phyloP scores from a whole-genome alignment of 1,140 invertebrate genomes.

The Agraylea sexmaculata region DNA sequence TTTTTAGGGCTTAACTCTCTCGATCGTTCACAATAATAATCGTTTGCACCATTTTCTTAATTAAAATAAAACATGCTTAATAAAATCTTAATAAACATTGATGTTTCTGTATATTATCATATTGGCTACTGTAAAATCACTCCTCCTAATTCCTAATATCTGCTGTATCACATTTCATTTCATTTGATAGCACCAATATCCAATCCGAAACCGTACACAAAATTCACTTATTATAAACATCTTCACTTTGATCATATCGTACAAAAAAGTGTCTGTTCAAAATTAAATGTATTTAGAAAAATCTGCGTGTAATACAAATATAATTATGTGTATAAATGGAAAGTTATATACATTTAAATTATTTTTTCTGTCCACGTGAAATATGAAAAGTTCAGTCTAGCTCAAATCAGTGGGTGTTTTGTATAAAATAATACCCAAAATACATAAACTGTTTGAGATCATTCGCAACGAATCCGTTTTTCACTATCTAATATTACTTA shows the following conservation, averaged over 20 bases:
- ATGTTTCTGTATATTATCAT: constrained; percentile 13
- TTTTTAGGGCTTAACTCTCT: too few species aligned
- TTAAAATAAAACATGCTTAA: constrained; percentile 2
- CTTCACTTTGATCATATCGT: constrained; percentile 19
- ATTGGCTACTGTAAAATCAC: constrained; percentile 22
- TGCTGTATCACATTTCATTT: constrained; percentile 23
- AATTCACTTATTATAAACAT: constrained; percentile 18
- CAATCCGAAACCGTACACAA: constrained; percentile 21
- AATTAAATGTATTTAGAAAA: constrained; percentile 22
- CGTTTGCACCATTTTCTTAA: constrained; percentile 2
- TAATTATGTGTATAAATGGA: too few species aligned
- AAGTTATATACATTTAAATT: too few species aligned
- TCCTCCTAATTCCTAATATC: constrained; percentile 19
- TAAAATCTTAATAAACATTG: too few species aligned
- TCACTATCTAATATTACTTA: too few species aligned
- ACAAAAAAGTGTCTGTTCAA: constrained; percentile 21
- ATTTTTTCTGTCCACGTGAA: too few species aligned
- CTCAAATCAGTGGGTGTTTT: constrained; percentile 20
- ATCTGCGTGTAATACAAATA: too few species aligned
- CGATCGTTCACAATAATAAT: too few species aligned
- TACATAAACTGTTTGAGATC: too few species aligned
- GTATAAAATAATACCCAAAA: too few species aligned
- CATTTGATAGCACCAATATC: constrained; percentile 22
- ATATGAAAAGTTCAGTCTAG: constrained; percentile 23
- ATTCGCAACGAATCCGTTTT: too few species aligned